Conservation (phyloP, 2,113 vertebrate species). For the Stigmatopora argus region DNA sequence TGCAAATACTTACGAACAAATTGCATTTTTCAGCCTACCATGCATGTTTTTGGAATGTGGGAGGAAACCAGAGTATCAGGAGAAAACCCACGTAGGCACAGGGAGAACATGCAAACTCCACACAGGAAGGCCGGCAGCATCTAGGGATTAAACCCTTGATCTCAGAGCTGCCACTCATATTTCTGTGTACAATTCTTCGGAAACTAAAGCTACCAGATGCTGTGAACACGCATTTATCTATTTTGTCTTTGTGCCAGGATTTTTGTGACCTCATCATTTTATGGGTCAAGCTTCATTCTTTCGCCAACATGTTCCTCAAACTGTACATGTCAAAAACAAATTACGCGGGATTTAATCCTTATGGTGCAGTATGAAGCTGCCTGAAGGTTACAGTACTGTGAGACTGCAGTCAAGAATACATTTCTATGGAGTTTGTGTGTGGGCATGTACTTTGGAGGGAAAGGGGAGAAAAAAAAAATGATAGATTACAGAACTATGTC, state of each 20-base stretch:
- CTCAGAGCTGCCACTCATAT: background rate
- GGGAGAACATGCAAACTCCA: too few relatives aligned
- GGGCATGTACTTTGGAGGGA: slow-evolving; percentile 6
- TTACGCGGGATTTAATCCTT: slow-evolving; percentile 56
- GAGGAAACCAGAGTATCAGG: too few relatives aligned
- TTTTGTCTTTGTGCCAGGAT: background rate
- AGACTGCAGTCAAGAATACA: slow-evolving; percentile 16
- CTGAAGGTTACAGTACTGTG: slow-evolving; percentile 43
- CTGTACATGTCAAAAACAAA: slow-evolving; percentile 47
- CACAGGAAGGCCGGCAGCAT: too few relatives aligned
- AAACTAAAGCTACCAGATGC: background rate
- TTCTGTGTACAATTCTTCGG: background rate
- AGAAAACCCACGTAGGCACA: too few relatives aligned
- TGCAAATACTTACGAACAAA: too few relatives aligned
- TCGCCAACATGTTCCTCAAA: slow-evolving; percentile 33
- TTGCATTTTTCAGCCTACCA: background rate
- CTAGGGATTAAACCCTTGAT: too few relatives aligned
- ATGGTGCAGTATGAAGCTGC: slow-evolving; percentile 38
- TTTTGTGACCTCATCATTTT: slow-evolving; percentile 39
- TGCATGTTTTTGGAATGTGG: too few relatives aligned
- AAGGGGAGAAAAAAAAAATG: slow-evolving; percentile 17
- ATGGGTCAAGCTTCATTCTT: slow-evolving; percentile 54
- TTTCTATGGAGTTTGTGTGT: slow-evolving; percentile 17
- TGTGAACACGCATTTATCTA: background rate
- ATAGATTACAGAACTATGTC: slow-evolving; percentile 46